phyloP scores from a whole-genome alignment of 2,113 vertebrate genomes.

The Genyomyrus donnyi region DNA sequence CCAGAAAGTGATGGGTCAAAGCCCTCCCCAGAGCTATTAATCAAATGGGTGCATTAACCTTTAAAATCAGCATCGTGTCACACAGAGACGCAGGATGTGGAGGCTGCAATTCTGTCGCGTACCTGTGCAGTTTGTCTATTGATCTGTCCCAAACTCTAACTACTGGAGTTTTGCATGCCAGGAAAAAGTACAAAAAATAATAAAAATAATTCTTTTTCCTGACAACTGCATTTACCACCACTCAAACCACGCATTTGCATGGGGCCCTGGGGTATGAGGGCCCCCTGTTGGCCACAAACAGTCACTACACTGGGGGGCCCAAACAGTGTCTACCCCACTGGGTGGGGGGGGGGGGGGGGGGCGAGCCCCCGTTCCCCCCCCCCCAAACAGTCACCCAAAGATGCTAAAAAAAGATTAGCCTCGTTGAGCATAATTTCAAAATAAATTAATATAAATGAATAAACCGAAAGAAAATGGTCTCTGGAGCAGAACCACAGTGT shows the following conservation, averaged over 20 bases:
- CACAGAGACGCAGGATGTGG: not conserved
- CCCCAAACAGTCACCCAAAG: not conserved
- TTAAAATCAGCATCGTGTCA: constrained; percentile 7
- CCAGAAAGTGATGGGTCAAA: constrained; percentile 17
- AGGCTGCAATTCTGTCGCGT: not conserved
- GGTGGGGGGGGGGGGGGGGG: too few species aligned
- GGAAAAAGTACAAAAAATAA: not conserved
- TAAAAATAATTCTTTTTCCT: not conserved
- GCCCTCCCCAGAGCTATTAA: constrained; percentile 17
- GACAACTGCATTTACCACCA: not conserved
- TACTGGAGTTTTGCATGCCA: not conserved
- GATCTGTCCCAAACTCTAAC: not conserved
- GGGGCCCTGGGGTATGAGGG: not conserved
- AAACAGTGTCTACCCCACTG: not conserved
- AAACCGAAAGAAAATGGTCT: not conserved
- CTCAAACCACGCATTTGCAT: not conserved
- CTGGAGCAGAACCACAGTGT: not conserved
- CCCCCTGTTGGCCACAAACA: not conserved
- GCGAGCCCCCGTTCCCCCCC: not conserved
- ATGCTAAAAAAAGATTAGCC: not conserved
- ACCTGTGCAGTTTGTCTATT: not conserved
- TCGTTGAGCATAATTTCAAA: not conserved
- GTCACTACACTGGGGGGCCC: not conserved
- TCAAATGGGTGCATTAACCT: constrained; percentile 28
- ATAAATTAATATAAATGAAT: not conserved